Percentiles rank a stretch among this genome's conserved stretches.
These are phyloP conservation scores for Trinorchestia longiramus DNA, from an alignment of 1,140 invertebrate genomes.

Conservation along the genomic window DNA sequence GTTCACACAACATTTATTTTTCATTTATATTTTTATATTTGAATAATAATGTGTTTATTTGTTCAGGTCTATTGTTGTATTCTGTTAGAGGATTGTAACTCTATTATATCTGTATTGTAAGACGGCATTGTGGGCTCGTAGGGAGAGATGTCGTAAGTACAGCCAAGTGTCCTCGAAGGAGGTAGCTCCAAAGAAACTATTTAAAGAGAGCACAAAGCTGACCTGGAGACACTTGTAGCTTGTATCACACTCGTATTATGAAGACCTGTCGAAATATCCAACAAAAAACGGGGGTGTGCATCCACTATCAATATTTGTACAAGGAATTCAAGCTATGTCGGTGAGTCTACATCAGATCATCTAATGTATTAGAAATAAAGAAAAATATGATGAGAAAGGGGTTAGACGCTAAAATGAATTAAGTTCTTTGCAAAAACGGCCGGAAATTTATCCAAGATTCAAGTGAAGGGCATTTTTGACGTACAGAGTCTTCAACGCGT, in stretches of 20 bases:
- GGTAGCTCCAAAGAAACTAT: not conserved
- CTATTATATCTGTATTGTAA: constrained; percentile 2
- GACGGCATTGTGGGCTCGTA: not conserved
- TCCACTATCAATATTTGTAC: not conserved
- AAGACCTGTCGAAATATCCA: constrained; percentile 7
- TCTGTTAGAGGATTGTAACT: not conserved
- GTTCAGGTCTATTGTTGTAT: not conserved
- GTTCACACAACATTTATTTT: not conserved
- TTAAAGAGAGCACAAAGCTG: not conserved
- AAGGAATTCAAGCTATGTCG: not conserved
- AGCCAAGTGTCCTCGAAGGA: constrained; percentile 8
- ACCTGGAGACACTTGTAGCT: not conserved
- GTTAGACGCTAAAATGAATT: not conserved
- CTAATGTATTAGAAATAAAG: not conserved
- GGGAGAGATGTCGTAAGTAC: not conserved
- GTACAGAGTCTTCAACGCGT: not conserved
- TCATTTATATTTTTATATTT: not conserved
- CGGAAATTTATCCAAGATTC: not conserved
- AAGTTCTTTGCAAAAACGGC: not conserved
- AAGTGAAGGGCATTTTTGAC: not conserved
- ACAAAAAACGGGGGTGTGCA: not conserved
- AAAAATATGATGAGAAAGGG: not conserved
- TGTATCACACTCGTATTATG: constrained; percentile 25
- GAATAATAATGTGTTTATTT: not conserved
- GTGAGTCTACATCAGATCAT: not conserved